Conservation (phyloP, 2,888 invertebrate species). For the Andrena bucephala region DNA sequence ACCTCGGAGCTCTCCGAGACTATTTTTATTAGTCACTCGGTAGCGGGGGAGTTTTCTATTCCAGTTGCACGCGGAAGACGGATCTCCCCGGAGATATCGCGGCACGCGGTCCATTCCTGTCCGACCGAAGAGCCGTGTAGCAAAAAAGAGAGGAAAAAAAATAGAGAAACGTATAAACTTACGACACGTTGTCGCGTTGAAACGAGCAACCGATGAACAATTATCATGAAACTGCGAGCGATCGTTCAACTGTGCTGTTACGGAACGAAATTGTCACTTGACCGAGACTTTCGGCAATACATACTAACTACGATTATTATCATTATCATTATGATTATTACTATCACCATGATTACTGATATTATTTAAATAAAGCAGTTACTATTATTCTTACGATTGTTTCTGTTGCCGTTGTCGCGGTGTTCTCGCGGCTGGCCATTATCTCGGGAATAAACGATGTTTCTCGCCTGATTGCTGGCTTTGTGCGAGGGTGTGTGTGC, state of each 20-base stretch:
- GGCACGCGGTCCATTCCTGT: conserved; percentile 58
- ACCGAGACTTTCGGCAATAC: conserved; percentile 72
- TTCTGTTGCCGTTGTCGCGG: conserved; percentile 50
- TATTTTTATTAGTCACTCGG: conserved; percentile 31
- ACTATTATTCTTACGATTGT: conserved; percentile 70
- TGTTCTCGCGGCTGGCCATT: neutral
- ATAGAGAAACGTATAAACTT: conserved; percentile 5
- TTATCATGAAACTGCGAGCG: conserved; percentile 47
- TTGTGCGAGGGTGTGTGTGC: neutral
- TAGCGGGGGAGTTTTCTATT: conserved; percentile 5
- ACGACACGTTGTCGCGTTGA: conserved; percentile 13
- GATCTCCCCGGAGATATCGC: conserved; percentile 3
- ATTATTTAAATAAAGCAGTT: conserved; percentile 74
- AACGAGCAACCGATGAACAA: conserved; percentile 29
- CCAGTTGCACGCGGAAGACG: neutral
- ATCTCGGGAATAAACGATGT: neutral
- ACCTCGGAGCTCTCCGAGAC: conserved; percentile 5
- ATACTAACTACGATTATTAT: conserved; percentile 70
- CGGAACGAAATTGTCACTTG: conserved; percentile 63
- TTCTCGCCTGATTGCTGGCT: neutral
- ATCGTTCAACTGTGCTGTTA: conserved; percentile 59
- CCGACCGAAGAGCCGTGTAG: neutral
- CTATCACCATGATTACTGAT: conserved; percentile 63
- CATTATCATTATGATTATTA: conserved; percentile 66
- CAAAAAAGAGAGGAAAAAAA: too few species aligned